phyloP scores from a whole-genome alignment of 1,140 invertebrate species.

The Trichonephila inaurata region DNA sequence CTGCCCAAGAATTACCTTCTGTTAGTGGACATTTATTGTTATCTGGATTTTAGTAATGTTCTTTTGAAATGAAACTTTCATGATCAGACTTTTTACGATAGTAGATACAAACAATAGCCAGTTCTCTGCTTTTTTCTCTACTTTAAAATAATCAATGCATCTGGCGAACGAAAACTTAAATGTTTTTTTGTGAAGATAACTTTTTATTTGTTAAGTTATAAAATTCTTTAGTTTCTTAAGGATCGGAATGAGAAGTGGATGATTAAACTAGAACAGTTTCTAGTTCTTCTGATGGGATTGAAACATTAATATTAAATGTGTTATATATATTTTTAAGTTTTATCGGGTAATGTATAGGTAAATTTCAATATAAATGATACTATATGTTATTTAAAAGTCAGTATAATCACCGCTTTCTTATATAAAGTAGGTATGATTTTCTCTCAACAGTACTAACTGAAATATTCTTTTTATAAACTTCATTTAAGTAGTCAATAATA shows the following conservation, averaged over 20 bases:
- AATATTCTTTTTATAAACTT: no score
- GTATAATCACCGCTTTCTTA: no score
- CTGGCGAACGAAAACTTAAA: neutral
- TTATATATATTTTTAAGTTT: no score
- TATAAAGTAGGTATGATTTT: no score
- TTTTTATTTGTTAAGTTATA: neutral
- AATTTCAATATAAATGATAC: no score
- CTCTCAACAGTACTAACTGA: no score
- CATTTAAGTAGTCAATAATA: no score
- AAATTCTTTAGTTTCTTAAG: neutral
- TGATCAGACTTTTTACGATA: slow-evolving; percentile 51
- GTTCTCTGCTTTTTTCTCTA: neutral
- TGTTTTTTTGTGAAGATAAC: neutral
- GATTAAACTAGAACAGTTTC: neutral
- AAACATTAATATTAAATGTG: neutral
- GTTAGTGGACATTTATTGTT: slow-evolving; percentile 41
- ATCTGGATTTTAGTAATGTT: slow-evolving; percentile 51
- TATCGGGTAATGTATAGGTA: no score
- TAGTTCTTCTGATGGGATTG: neutral
- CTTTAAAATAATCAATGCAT: neutral
- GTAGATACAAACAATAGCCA: slow-evolving; percentile 26
- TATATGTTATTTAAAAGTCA: no score
- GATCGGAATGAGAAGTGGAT: neutral
- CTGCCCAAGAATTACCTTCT: slow-evolving; percentile 44
- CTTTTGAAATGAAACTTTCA: slow-evolving; percentile 39